phyloP scores from a whole-genome alignment of 2,113 vertebrate species.

The Pelusios castaneus region DNA sequence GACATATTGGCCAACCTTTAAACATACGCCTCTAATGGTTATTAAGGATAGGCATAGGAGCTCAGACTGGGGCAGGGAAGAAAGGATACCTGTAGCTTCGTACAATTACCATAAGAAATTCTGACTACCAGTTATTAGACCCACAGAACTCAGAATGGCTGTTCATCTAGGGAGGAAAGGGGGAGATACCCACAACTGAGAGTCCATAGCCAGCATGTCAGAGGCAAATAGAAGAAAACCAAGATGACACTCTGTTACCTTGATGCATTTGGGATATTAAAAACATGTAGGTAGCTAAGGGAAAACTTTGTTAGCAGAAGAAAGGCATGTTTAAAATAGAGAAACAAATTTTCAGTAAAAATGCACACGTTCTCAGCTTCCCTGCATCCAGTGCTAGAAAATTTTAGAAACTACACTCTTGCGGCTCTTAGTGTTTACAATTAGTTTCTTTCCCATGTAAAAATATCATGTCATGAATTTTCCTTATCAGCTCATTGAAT shows the following conservation, averaged over 20 bases:
- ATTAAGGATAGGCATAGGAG: slow-evolving; percentile 17
- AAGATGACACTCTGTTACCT: not conserved
- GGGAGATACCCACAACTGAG: not conserved
- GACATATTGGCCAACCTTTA: not conserved
- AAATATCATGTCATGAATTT: not conserved
- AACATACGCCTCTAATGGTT: slow-evolving; percentile 9
- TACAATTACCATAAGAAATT: slow-evolving; percentile 54
- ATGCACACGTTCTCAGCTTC: not conserved
- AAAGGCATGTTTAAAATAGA: not conserved
- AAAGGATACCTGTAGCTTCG: slow-evolving; percentile 30
- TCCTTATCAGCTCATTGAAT: not conserved
- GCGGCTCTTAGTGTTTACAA: not conserved
- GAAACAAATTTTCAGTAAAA: not conserved
- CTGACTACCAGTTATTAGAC: not conserved
- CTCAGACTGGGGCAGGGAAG: not conserved
- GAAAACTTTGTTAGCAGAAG: not conserved
- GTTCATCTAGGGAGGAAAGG: not conserved
- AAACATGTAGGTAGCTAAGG: not conserved
- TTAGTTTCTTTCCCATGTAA: not conserved
- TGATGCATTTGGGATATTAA: not conserved
- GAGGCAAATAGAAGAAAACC: not conserved
- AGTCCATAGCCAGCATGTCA: not conserved
- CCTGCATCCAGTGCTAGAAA: not conserved
- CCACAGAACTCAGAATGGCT: not conserved
- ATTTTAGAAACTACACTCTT: not conserved